Base-by-base conservation (phyloP, 2,113 vertebrate genomes). In the Promerops cafer region DNA sequence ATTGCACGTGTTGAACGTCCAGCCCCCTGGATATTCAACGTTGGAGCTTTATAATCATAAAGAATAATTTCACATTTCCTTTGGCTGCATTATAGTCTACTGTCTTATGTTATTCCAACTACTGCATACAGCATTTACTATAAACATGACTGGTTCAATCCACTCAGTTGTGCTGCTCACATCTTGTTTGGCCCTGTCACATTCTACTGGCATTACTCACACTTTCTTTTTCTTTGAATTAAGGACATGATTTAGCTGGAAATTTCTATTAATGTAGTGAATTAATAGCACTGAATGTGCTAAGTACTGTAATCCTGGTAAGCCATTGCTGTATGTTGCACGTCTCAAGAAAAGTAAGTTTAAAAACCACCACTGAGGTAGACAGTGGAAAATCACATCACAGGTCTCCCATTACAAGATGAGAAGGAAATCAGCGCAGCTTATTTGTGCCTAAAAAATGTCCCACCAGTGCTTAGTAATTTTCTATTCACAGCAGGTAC, bases 401-500 rank as follows among this genome's bases (percentile, higher is more conserved):
- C 37, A 50, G 39, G 12, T 45, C 60, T 93, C 69, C 70, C n/a
- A 16, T 18, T 87, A 78, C 15, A 33, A 83, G 72, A 57, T 14
- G 7, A 13, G 40, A 83, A 66, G 30, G 85, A 90, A 91, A 88
- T 28, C 68, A 84, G 72, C 45, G 49, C 45, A 57, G 50, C 56
- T 92, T 87, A 84, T 60, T 83, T 85, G 45, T 68, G 68, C 53
- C 63, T 84, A 54, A 94, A 93, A 75, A 95, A 90, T 37, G 74
- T 56, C 53, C 88, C 92, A 65, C 85, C 88, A 87, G 94, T 35
- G 87, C 83, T 72, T 4, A 22, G 53, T 37, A 69, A 96, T 96
- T 91, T 78, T 85, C 64, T 66, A 92, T 96, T 94, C 95, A 83
- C 90, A 97, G 88, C 93, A 97, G 94, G 94, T 93, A 93, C n/a